Percentiles rank a stretch among this genome's conserved stretches.
Evolutionary conservation across 2,888 invertebrate genomes (phyloP).

Genomic region (Drosophila testacea): DNA sequence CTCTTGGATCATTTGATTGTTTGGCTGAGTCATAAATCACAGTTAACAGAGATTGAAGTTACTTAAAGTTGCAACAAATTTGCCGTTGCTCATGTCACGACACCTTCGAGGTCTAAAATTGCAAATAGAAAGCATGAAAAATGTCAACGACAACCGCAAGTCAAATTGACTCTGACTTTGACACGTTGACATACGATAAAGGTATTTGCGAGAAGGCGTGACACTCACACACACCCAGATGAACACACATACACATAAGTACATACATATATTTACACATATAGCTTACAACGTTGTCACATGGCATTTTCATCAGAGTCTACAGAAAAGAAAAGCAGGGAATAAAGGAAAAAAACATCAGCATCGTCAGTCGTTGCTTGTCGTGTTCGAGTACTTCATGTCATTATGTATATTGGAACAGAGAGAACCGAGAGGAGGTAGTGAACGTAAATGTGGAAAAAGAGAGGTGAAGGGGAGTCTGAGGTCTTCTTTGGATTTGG

Average conservation of each 20-base stretch:
- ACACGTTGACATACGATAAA: slow-evolving; percentile 79
- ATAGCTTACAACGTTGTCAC: slow-evolving; percentile 76
- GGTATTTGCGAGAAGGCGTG: slow-evolving; percentile 65
- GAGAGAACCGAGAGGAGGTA: slow-evolving; percentile 1
- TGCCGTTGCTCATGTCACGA: slow-evolving; percentile 31
- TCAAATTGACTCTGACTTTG: slow-evolving; percentile 81
- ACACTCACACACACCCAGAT: slow-evolving; percentile 15
- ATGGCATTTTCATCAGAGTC: slow-evolving; percentile 72
- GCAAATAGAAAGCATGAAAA: slow-evolving; percentile 40
- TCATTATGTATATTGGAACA: slow-evolving; percentile 77
- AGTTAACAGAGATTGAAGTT: slow-evolving; percentile 1
- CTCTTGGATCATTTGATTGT: slow-evolving; percentile 11
- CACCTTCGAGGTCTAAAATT: slow-evolving; percentile 39
- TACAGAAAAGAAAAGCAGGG: slow-evolving; percentile 18
- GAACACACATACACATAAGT: not conserved
- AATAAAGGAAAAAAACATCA: slow-evolving; percentile 10
- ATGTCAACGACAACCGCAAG: slow-evolving; percentile 68
- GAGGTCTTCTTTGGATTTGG: slow-evolving; percentile 31
- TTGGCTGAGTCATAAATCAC: slow-evolving; percentile 15
- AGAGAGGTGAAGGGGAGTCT: not conserved
- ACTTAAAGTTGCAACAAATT: slow-evolving; percentile 42
- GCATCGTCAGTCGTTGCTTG: slow-evolving; percentile 22
- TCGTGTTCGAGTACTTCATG: slow-evolving; percentile 62
- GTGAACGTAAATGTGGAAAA: not conserved
- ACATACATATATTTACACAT: slow-evolving; percentile 1